Evolutionary conservation across 2,113 vertebrate genomes (phyloP), one percentile per base, ranked within the genome.

Genomic region (Nipponia nippon): DNA sequence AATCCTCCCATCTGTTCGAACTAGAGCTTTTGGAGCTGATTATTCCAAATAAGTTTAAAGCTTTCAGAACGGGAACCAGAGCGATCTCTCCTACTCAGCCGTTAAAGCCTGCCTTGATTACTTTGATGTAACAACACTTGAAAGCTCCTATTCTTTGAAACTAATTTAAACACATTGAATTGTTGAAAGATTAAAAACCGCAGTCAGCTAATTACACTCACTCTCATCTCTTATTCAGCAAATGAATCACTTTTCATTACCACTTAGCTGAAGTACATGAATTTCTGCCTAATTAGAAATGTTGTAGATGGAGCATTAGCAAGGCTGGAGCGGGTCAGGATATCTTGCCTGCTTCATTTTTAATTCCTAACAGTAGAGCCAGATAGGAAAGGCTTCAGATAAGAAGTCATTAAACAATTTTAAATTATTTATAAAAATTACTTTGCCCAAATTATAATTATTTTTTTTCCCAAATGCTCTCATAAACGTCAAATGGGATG

Each of bases 371-470:
- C 97, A 69, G 97, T 96, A 97, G 80, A 97, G 96, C 90, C 87
- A 97, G 98, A 98, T 98, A 98, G 97, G 96, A 97, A 98, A 98
- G 98, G 97, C 98, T 96, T 97, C 97, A 98, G 97, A 97, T 97
- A 97, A 97, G 98, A 98, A 98, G 98, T 98, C 98, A 98, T 98
- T 99, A 98, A 98, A 98, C 96, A 98, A 98, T 97, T 98, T 97
- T 99, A 98, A 98, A 99, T 99, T 99, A 98, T 99, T 99, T 98
- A 99, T 98, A 98, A 98, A 98, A 98, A 98, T 98, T 98, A 98
- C 98, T 98, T 98, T 98, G 97, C 98, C 97, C 97, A 98, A 98
- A 98, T 98, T 98, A 98, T 98, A 98, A 98, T 98, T 98, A 98
- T 98, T 98, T 98, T 98, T 95, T 98, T 97, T 87, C 92, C 97